These are phyloP conservation scores for Nycticorax nycticorax DNA, from an alignment of 2,113 vertebrate genomes.

Conservation along the genomic window DNA sequence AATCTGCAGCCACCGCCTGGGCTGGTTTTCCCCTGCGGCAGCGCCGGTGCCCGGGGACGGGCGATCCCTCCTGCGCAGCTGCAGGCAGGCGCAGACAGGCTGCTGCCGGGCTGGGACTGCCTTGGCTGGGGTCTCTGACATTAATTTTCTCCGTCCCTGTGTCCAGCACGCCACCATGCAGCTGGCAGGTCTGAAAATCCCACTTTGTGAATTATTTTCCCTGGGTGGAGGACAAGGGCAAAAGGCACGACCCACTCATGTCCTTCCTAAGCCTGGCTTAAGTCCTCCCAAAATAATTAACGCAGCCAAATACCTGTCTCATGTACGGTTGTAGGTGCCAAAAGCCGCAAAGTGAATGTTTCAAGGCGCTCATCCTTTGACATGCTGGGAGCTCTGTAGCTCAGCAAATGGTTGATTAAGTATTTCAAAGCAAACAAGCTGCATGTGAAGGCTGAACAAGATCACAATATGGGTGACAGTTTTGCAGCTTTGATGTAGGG, in stretches of 20 bases:
- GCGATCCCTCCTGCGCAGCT: not conserved
- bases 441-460: constrained; percentile 56
- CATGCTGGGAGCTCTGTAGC: not conserved
- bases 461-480: constrained; percentile 59
- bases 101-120: rapidly evolving
- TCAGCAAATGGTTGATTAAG: constrained; percentile 66
- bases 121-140: not conserved
- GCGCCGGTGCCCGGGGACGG: rapidly evolving
- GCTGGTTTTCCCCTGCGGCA: rapidly evolving
- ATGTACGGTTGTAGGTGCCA: not conserved
- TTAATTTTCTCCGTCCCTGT: not conserved
- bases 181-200: not conserved
- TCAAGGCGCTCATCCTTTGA: not conserved
- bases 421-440: constrained; percentile 64
- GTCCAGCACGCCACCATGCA: not conserved
- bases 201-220: not conserved
- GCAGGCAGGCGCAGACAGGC: not conserved
- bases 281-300: not conserved
- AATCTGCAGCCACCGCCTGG: not conserved
- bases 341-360: not conserved
- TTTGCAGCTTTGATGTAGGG: constrained; percentile 60
- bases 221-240: not conserved
- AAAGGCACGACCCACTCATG: not conserved
- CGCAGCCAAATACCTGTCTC: not conserved
- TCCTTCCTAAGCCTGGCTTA: not conserved